A percentile compares a stretch with the other conserved stretches of the same genome.
Evolutionary conservation across 2,113 vertebrate genomes (phyloP).

Genomic region (Xyrauchen texanus): DNA sequence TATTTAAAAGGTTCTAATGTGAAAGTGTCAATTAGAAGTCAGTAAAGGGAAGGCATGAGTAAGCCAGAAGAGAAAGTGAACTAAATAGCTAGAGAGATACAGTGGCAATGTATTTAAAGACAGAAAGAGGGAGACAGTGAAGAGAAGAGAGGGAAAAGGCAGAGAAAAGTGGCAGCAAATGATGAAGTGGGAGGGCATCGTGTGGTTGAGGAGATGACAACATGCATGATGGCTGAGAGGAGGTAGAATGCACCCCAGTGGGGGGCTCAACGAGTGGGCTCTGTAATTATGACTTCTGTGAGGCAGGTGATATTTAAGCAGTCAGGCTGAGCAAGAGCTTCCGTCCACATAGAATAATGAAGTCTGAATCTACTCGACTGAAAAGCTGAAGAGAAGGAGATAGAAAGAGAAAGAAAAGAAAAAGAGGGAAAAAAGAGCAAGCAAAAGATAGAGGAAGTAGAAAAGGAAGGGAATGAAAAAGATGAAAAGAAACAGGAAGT

Average conservation of each 20-base stretch:
- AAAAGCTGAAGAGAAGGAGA: too few species aligned
- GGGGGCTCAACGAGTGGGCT: conserved; percentile 55
- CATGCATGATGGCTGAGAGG: conserved; percentile 5
- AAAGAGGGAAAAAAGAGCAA: not conserved
- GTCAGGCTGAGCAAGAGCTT: conserved; percentile 39
- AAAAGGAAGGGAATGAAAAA: too few species aligned
- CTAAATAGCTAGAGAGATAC: not conserved
- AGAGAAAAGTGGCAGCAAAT: not conserved
- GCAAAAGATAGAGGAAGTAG: too few species aligned
- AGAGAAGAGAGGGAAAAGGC: too few species aligned
- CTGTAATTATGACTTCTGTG: conserved; percentile 67
- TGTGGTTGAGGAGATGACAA: not conserved
- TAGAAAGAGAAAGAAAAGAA: not conserved
- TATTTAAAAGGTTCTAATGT: not conserved
- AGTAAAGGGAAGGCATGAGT: not conserved
- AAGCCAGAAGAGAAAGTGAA: conserved; percentile 15
- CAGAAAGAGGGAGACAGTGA: conserved; percentile 28
- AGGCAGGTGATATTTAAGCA: conserved; percentile 69
- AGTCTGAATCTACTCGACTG: too few species aligned
- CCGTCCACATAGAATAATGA: too few species aligned
- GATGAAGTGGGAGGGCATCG: conserved; percentile 3
- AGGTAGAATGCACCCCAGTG: conserved; percentile 31
- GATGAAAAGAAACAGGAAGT: too few species aligned
- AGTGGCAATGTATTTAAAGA: conserved; percentile 1
- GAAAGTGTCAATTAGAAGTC: not conserved